These are phyloP conservation scores for Boulengerochromis microlepis DNA, from an alignment of 2,113 vertebrate genomes.

Conservation along the genomic window DNA sequence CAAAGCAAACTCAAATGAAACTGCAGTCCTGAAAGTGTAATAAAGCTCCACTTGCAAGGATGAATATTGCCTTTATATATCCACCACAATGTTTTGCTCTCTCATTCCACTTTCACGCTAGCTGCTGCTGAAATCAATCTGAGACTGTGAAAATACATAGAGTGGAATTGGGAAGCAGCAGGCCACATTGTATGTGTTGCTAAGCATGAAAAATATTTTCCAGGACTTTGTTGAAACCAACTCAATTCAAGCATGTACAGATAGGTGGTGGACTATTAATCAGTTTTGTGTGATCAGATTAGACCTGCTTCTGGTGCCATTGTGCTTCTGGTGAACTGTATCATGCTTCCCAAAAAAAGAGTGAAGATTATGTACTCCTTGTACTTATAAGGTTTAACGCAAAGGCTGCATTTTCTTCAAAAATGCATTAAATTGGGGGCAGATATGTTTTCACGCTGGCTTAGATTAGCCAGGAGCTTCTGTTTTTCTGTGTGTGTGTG, in stretches of 20 bases:
- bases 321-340: constrained; percentile 10
- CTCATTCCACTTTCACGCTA: constrained; percentile 39
- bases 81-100: constrained; percentile 37
- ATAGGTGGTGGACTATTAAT: constrained; percentile 51
- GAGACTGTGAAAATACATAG: constrained; percentile 32
- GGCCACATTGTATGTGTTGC: constrained; percentile 33
- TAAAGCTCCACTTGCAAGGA: constrained; percentile 34
- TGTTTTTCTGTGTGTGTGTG: neutral
- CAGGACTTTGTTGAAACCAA: constrained; percentile 19
- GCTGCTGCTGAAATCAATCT: constrained; percentile 54
- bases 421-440: neutral
- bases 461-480: neutral
- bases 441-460: neutral
- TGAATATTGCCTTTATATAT: constrained; percentile 42
- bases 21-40: constrained; percentile 18
- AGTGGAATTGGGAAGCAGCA: constrained; percentile 45
- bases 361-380: neutral
- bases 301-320: constrained; percentile 14
- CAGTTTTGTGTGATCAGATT: constrained; percentile 50
- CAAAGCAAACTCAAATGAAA: constrained; percentile 14
- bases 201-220: constrained; percentile 58
- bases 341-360: neutral
- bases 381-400: neutral
- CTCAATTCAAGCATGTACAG: constrained; percentile 20
- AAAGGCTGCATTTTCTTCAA: neutral